Base-by-base conservation (phyloP, 2,113 vertebrate genomes). In the Daboia siamensis region DNA sequence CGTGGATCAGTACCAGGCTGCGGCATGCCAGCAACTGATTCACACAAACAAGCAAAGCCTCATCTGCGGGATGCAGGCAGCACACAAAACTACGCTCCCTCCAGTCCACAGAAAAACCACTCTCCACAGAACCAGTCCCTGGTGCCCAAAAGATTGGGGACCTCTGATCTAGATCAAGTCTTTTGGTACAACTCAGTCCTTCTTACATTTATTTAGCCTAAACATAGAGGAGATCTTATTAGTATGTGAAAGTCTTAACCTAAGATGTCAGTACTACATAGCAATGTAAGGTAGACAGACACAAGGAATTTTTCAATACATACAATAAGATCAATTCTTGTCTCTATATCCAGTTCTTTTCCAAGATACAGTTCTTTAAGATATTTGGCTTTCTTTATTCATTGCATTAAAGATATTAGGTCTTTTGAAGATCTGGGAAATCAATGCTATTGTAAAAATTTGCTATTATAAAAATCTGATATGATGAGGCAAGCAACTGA, bases 381-480 rank as follows among this genome's bases (percentile, higher is more conserved):
- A 44, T 91, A 5, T 46, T 86, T 88, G 52, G 44, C 55, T 93
- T 91, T 90, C 94, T 39, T 91, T 89, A 87, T 91, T 85, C 86
- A 93, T 4, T 93, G 93, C 94, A 95, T 57, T 92, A 84, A n/a
- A 96, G 91, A 46, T 46, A 23, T 85, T 94, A 90, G 92, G 90
- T 74, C n/a, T 87, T 92, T 0, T 0, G 61, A 90, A 92, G 92
- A 93, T 93, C 93, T 96, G 94, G 80, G 92, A 89, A 90, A 93
- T 90, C 95, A 96, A 94, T 94, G 93, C 92, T 94, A 93, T 89
- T 93, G 8, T 94, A 95, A 92, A 93, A 84, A 59, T 26, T 59
- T 64, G 74, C 90, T 95, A 89, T 39, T 39, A 39, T 39, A 39
- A 39, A 39, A 39, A 39, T 87, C 90, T 90, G 93, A 95, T 93